Base-by-base conservation (phyloP, 2,888 invertebrate species). In the Clostera curtula region DNA sequence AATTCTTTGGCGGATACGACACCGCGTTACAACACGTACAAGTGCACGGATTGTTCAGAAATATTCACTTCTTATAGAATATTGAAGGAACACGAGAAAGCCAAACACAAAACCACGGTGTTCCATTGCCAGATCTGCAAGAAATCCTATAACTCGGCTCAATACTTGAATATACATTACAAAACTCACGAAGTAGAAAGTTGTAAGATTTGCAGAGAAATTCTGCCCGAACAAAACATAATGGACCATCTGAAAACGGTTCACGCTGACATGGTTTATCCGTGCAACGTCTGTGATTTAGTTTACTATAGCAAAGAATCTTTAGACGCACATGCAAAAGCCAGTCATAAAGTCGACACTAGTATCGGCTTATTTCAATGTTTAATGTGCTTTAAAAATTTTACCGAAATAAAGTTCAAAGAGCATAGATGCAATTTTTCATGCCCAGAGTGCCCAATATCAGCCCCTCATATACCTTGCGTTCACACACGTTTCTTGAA, bases 361-460 rank as follows among this genome's bases (percentile, higher is more conserved):
- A 37, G 31, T 5, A 46, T 30, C 19, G 30, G 38, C 3, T 49
- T 54, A 25, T 49, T 48, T 4, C 56, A 59, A 19, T 69, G 69
- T 12, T 29, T 56, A 0, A 60, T 69, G 57, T 69, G 69, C 21
- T 41, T 63, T 1, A 60, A 43, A 16, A 56, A 49, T 19, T 55
- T 66, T 6, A 42, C 36, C 8, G 47, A 55, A 2, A 24, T 22
- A 1, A 54, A 63, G 22, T 31, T 57, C 2, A 51, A 43, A n/a
- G 39, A 27, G 2, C 69, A 69, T 26, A 66, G 54, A 34, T 69
- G 69, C 28, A 68, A 64, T 30, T 69, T 60, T 28, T 43, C 48
- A 3, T 69, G 69, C 25, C 38, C 63, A 0, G 65, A 69, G 27
- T 70, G 70, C 27, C 34, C 43, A 12, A 49, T 56, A 1, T n/a